These are phyloP conservation scores for Aspidoscelis tigris DNA, from an alignment of 2,113 vertebrate genomes.

Conservation along the genomic window DNA sequence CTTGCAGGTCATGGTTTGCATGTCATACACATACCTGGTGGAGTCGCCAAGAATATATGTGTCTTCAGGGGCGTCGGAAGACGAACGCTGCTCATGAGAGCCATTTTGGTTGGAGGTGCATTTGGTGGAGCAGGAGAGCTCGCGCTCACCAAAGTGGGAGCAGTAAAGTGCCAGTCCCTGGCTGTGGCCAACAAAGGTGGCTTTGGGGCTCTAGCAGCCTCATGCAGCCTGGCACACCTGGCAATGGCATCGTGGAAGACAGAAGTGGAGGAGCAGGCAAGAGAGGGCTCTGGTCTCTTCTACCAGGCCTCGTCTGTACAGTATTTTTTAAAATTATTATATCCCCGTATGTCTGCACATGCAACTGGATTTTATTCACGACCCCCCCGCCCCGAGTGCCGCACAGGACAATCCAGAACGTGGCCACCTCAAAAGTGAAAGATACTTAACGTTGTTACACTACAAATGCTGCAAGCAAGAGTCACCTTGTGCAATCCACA, in stretches of 20 bases:
- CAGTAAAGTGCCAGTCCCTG: too few species aligned
- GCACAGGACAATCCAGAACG: not conserved
- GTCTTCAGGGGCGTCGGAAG: constrained; percentile 38
- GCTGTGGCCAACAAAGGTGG: not conserved
- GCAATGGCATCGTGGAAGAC: too few species aligned
- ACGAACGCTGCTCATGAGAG: constrained; percentile 62
- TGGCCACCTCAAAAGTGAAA: not conserved
- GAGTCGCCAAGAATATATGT: constrained; percentile 51
- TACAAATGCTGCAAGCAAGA: not conserved
- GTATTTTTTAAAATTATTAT: not conserved
- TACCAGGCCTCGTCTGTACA: not conserved
- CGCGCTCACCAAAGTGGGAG: not conserved
- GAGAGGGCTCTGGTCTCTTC: not conserved
- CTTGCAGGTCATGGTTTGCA: constrained; percentile 77
- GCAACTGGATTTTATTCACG: not conserved
- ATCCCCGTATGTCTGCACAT: not conserved
- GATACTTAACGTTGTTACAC: not conserved
- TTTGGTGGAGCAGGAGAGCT: not conserved
- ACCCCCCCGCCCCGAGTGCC: not conserved
- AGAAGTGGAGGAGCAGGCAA: not conserved
- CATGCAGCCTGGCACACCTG: not conserved
- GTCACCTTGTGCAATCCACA: too few species aligned
- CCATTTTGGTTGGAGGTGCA: too few species aligned
- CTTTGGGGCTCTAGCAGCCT: not conserved
- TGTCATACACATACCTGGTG: constrained; percentile 79